Conservation (phyloP, 2,797 vertebrate genomes). For the Girardinus metallicus region DNA sequence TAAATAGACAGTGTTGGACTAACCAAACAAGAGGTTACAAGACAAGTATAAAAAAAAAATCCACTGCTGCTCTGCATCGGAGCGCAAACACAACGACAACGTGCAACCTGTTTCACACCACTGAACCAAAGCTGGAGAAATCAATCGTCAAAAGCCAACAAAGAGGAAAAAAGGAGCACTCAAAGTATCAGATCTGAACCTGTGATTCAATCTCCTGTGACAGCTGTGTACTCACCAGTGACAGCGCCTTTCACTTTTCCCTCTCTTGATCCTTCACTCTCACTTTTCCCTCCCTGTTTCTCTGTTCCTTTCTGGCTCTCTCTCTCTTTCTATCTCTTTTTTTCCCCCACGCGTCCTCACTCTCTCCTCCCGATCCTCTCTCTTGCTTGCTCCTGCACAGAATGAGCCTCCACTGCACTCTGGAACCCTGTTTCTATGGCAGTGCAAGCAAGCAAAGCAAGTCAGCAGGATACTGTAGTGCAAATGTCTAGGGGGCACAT, state of each 20-base stretch:
- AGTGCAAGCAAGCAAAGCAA: conserved; percentile 78
- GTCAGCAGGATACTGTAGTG: conserved; percentile 78
- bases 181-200: conserved; percentile 54
- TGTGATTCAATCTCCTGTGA: conserved; percentile 62
- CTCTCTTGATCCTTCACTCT: conserved; percentile 59
- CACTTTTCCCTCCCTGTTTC: conserved; percentile 13
- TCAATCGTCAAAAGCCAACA: conserved; percentile 43
- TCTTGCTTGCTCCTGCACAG: conserved; percentile 73
- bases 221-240: conserved; percentile 77
- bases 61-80: conserved; percentile 46
- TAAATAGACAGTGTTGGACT: conserved; percentile 22
- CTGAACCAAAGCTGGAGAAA: conserved; percentile 44
- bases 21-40: conserved; percentile 27
- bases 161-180: conserved; percentile 48
- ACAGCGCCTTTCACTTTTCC: conserved; percentile 70
- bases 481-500: conserved; percentile 80
- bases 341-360: conserved; percentile 24
- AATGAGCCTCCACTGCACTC: conserved; percentile 80
- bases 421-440: conserved; percentile 83
- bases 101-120: conserved; percentile 70
- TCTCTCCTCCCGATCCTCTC: conserved; percentile 68
- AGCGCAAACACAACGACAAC: conserved; percentile 52
- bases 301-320: conserved; percentile 10
- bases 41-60: conserved; percentile 41
- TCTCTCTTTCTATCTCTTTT: conserved; percentile 7